Base-by-base conservation (phyloP, 2,888 invertebrate species). In the Brenthis ino region DNA sequence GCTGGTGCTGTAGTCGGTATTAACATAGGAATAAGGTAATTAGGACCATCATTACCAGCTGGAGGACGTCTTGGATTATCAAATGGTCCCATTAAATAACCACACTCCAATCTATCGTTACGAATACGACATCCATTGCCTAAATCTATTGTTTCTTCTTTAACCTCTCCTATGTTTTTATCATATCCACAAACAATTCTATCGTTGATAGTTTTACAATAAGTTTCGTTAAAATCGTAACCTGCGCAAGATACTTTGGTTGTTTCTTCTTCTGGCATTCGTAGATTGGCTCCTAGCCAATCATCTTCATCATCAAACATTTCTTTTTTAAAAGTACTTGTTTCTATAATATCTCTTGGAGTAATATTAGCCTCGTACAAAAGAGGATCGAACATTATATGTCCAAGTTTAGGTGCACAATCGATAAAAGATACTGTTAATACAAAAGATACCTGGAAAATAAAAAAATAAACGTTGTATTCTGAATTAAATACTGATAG, bases 171-270 rank as follows among this genome's bases (percentile, higher is more conserved):
- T 55, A 73, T 75, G 72, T 90, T 88, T 77, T 83, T 87, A 16
- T 89, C 79, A 71, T 90, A 91, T 3, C 91, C 91, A 77, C 91
- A 91, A 6, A 90, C 75, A 54, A 87, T 75, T 73, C 88, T 84
- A 48, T 83, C 79, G 6, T 82, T 81, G 0, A 83, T 64, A 16
- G 77, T 70, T 77, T 80, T 83, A 72, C 91, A 91, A 65, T 79
- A 77, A 24, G 75, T 79, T 47, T 76, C 80, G 74, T 89, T 79
- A 68, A 76, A 90, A 51, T 84, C 82, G 63, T 90, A 90, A 2
- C 86, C 83, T 2, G 74, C 64, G 60, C 75, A 79, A 50, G 74
- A 68, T 28, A 58, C 71, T 65, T 65, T 65, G 11, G 50, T 50
- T 43, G 43, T 53, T 12, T 67, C 63, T 6, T 69, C 61, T 14